Evolutionary conservation across 2,888 invertebrate species (phyloP).

Genomic region (Phorcus lineatus): DNA sequence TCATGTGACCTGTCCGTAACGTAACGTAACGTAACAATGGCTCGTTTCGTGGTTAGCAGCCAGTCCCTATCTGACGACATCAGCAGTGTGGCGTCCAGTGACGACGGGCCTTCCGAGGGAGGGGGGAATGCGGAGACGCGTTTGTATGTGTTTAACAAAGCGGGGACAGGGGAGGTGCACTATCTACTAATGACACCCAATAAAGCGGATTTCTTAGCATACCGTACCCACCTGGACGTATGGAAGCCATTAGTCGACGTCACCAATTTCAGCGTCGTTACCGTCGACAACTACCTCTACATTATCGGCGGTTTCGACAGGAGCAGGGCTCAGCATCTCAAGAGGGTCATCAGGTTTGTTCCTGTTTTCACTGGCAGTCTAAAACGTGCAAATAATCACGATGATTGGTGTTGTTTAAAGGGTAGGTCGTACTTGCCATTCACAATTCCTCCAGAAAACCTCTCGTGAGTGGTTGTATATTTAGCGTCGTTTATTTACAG

Average conservation of each 20-base stretch:
- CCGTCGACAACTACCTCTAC: constrained; percentile 58
- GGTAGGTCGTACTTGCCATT: too few species aligned
- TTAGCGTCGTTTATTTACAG: too few species aligned
- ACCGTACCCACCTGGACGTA: constrained; percentile 53
- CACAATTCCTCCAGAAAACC: too few species aligned
- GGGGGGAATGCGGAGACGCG: constrained; percentile 47
- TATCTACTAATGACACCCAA: constrained; percentile 56
- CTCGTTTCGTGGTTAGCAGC: background rate
- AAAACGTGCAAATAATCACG: too few species aligned
- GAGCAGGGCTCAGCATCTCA: constrained; percentile 46
- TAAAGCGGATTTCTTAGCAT: constrained; percentile 47
- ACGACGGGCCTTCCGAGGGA: constrained; percentile 23
- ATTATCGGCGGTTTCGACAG: constrained; percentile 64
- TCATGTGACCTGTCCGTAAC: too few species aligned
- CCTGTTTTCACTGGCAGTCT: background rate
- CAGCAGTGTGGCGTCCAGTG: constrained; percentile 23
- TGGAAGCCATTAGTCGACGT: constrained; percentile 58
- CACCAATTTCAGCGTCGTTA: constrained; percentile 59
- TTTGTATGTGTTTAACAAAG: constrained; percentile 60
- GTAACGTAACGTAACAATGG: background rate
- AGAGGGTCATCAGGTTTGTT: constrained; percentile 56
- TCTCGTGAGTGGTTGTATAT: too few species aligned
- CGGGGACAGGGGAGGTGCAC: constrained; percentile 60
- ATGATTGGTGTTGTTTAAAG: too few species aligned
- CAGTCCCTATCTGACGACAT: constrained; percentile 20